phyloP scores from a whole-genome alignment of 1,140 invertebrate genomes.

The Heliconius nattereri region DNA sequence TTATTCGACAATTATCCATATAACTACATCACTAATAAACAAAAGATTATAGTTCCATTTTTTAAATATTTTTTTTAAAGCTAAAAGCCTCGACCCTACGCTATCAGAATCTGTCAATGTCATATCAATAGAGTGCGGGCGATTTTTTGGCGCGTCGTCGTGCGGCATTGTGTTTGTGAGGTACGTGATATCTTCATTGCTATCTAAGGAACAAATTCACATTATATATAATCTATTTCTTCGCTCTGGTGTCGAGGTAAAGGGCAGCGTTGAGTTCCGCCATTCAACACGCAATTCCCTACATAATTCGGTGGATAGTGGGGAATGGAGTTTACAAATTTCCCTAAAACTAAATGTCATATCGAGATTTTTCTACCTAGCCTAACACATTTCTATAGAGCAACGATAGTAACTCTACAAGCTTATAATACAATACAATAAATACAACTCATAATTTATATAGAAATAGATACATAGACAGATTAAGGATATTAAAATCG shows the following conservation, averaged over 20 bases:
- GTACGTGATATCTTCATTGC: conserved; percentile 44
- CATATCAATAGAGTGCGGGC: conserved; percentile 69
- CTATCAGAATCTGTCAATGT: conserved; percentile 70
- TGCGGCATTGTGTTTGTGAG: conserved; percentile 43
- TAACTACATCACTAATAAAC: too few relatives aligned
- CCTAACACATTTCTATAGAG: too few relatives aligned
- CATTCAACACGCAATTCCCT: neutral
- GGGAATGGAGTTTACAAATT: neutral
- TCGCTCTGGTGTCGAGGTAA: too few relatives aligned
- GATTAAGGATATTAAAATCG: too few relatives aligned
- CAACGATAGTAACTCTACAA: too few relatives aligned
- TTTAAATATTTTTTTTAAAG: neutral
- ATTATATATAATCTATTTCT: neutral
- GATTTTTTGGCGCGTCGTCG: conserved; percentile 61
- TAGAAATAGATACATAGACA: too few relatives aligned
- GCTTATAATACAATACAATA: too few relatives aligned
- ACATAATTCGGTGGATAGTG: too few relatives aligned
- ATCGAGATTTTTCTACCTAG: too few relatives aligned
- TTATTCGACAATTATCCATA: too few relatives aligned
- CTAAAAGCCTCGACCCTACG: conserved; percentile 45
- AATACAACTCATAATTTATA: too few relatives aligned
- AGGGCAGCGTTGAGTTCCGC: too few relatives aligned
- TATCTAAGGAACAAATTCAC: conserved; percentile 27
- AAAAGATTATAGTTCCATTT: neutral
- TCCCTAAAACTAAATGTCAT: neutral